Conservation (phyloP, 53 echinoderm and acorn worm genomes). For the Temnopleurus reevesii region DNA sequence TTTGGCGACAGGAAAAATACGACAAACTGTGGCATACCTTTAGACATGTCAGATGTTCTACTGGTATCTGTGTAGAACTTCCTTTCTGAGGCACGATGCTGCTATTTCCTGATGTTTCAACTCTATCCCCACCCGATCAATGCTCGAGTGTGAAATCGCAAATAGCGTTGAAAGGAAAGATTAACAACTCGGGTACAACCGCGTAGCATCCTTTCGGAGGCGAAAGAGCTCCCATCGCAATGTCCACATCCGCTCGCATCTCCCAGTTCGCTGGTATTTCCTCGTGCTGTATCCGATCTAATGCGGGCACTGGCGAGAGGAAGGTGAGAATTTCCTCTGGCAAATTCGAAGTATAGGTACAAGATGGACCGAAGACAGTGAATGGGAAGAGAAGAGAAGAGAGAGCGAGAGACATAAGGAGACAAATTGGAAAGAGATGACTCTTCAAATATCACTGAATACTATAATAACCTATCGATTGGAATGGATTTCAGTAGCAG, state of each 20-base stretch:
- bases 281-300: not conserved
- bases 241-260: not conserved
- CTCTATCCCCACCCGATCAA: not conserved
- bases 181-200: not conserved
- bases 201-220: not conserved
- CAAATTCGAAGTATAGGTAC: not conserved
- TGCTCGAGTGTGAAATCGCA: not conserved
- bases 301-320: not conserved
- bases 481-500: not conserved
- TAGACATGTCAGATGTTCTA: not conserved
- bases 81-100: not conserved
- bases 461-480: not conserved
- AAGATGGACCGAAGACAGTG: no score
- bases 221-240: no score
- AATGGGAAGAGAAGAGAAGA: no score
- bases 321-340: not conserved
- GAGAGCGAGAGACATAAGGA: not conserved
- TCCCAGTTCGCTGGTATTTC: conserved; percentile 1
- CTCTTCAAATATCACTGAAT: not conserved
- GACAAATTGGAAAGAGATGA: not conserved
- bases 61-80: not conserved
- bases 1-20: not conserved
- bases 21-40: not conserved
- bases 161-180: not conserved
- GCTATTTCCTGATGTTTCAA: conserved; percentile 18